phyloP scores from a whole-genome alignment of 2,888 invertebrate genomes.

The Homarus gammarus region DNA sequence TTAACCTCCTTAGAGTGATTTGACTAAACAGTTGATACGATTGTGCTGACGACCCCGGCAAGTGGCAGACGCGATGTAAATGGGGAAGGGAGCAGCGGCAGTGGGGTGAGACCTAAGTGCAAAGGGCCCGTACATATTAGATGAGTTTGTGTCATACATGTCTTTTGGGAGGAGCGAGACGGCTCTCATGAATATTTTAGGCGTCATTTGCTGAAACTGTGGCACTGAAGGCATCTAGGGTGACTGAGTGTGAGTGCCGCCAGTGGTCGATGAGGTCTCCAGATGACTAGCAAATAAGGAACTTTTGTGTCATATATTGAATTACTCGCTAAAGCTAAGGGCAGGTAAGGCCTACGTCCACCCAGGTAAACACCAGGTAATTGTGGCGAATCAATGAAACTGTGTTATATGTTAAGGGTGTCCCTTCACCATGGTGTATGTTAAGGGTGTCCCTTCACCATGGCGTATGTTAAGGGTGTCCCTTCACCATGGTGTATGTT shows the following conservation, averaged over 20 bases:
- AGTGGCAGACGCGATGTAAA: no score
- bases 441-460: no score
- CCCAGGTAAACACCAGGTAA: background rate
- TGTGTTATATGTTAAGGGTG: no score
- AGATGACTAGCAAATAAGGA: background rate
- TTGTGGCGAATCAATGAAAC: no score
- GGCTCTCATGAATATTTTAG: constrained; percentile 50
- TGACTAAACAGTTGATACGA: no score
- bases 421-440: no score
- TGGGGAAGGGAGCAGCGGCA: background rate
- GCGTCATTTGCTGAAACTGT: constrained; percentile 45
- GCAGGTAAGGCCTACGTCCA: background rate
- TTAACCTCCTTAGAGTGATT: no score
- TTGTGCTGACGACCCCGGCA: no score
- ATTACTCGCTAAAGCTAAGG: background rate
- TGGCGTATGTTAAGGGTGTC: no score
- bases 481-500: no score
- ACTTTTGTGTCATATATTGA: background rate
- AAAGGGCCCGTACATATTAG: constrained; percentile 31
- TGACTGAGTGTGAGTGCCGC: background rate
- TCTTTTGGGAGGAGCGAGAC: constrained; percentile 32
- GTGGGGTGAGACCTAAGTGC: constrained; percentile 2
- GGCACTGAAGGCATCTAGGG: background rate
- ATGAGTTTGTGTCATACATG: constrained; percentile 50
- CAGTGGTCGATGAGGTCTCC: no score